Conservation (phyloP, 1,140 invertebrate species). For the Rhopalosiphum maidis region DNA sequence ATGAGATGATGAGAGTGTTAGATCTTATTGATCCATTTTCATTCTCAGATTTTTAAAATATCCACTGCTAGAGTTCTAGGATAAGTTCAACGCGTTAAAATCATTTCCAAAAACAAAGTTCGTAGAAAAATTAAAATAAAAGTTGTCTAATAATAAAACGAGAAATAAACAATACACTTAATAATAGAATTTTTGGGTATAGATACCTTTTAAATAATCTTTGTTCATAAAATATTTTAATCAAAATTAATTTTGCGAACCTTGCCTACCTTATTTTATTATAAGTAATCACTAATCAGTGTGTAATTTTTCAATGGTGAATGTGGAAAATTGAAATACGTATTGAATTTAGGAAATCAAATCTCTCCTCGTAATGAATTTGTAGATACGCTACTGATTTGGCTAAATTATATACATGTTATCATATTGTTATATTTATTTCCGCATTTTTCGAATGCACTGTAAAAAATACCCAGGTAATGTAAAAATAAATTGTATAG, state of each 20-base stretch:
- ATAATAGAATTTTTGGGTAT: background rate
- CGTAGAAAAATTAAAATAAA: background rate
- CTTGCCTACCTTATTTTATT: background rate
- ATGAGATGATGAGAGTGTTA: background rate
- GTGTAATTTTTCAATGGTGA: background rate
- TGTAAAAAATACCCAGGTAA: background rate
- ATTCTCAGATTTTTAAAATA: background rate
- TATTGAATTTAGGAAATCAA: constrained; percentile 9
- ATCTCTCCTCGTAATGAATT: background rate
- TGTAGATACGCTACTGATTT: background rate
- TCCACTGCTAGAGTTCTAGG: background rate
- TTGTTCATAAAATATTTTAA: background rate
- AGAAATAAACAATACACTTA: background rate
- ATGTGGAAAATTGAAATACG: background rate
- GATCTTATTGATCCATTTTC: background rate
- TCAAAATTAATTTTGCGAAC: background rate
- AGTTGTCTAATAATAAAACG: background rate
- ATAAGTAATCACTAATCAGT: background rate
- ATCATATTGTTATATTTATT: background rate
- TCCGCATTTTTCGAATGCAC: background rate
- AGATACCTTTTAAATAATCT: background rate
- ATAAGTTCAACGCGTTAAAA: background rate
- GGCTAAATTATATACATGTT: background rate
- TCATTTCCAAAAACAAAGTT: background rate
- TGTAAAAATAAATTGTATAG: background rate